Percentiles rank a stretch among this genome's conserved stretches.
These are phyloP conservation scores for Varecia variegata DNA, from an alignment of 2,797 vertebrate species.

Conservation along the genomic window DNA sequence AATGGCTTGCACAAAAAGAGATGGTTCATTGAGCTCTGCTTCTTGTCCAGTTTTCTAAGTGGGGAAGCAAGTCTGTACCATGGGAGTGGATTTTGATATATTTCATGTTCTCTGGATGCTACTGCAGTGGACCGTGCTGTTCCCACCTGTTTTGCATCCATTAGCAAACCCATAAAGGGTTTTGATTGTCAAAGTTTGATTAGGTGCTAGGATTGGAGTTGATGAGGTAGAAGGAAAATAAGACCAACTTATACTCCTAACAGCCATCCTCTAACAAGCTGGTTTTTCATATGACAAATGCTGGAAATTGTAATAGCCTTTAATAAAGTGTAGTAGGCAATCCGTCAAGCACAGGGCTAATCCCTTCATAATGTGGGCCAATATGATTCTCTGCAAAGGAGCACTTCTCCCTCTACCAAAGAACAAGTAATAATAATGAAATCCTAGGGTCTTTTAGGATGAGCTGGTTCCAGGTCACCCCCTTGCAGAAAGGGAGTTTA, in stretches of 20 bases:
- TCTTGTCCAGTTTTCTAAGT: constrained; percentile 74
- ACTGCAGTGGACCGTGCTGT: constrained; percentile 63
- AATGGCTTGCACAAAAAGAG: constrained; percentile 77
- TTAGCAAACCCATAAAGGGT: constrained; percentile 63
- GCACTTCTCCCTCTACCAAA: not conserved
- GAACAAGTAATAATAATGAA: not conserved
- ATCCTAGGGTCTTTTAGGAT: not conserved
- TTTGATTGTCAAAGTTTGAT: constrained; percentile 76
- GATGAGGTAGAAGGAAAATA: constrained; percentile 61
- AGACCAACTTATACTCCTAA: constrained; percentile 61
- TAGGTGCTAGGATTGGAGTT: constrained; percentile 66
- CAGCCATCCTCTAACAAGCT: constrained; percentile 61
- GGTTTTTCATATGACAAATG: constrained; percentile 72
- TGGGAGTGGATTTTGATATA: constrained; percentile 76
- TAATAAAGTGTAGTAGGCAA: constrained; percentile 60
- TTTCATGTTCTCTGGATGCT: constrained; percentile 74
- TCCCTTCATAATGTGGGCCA: not conserved
- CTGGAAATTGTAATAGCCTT: constrained; percentile 66
- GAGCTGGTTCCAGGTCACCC: not conserved
- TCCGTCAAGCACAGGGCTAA: constrained; percentile 21
- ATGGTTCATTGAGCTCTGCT: constrained; percentile 77
- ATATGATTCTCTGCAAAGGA: not conserved
- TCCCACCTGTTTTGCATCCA: constrained; percentile 74
- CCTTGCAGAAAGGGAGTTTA: not conserved
- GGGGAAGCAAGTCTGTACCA: constrained; percentile 40